phyloP scores from a whole-genome alignment of 2,888 invertebrate genomes.

The Napeogenes inachia region DNA sequence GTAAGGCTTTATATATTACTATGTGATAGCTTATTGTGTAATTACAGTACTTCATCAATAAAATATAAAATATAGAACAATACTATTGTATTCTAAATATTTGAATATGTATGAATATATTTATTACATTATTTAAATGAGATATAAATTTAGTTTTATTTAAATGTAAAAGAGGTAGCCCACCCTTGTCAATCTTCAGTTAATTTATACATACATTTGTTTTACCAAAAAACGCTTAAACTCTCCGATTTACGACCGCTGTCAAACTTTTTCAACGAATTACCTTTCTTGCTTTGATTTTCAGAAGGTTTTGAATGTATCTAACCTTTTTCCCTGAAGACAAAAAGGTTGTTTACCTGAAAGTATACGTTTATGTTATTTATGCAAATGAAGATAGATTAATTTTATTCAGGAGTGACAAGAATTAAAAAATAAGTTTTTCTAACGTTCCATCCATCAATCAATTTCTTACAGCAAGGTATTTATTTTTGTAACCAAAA shows the following conservation, averaged over 20 bases:
- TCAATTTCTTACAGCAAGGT: too few relatives aligned
- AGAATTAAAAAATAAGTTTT: too few relatives aligned
- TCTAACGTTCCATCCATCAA: too few relatives aligned
- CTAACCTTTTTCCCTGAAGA: background rate
- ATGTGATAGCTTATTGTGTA: constrained; percentile 29
- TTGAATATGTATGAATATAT: background rate
- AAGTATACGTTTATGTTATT: background rate
- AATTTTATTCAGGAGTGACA: background rate
- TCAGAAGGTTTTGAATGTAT: constrained; percentile 4
- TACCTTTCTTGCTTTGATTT: constrained; percentile 43
- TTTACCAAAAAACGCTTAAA: constrained; percentile 70
- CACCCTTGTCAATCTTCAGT: constrained; percentile 68
- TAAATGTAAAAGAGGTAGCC: constrained; percentile 23
- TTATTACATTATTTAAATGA: background rate
- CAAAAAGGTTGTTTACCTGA: background rate
- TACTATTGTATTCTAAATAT: background rate
- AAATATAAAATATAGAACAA: too few relatives aligned
- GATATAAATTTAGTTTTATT: background rate
- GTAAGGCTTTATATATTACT: constrained; percentile 29
- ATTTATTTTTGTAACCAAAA: too few relatives aligned
- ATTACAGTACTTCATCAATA: constrained; percentile 7
- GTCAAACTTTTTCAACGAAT: constrained; percentile 59
- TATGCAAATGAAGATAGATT: background rate
- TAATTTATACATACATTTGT: constrained; percentile 71
- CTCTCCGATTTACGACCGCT: constrained; percentile 59